Conservation (phyloP, 1,140 invertebrate species). For the Camponotus floridanus region DNA sequence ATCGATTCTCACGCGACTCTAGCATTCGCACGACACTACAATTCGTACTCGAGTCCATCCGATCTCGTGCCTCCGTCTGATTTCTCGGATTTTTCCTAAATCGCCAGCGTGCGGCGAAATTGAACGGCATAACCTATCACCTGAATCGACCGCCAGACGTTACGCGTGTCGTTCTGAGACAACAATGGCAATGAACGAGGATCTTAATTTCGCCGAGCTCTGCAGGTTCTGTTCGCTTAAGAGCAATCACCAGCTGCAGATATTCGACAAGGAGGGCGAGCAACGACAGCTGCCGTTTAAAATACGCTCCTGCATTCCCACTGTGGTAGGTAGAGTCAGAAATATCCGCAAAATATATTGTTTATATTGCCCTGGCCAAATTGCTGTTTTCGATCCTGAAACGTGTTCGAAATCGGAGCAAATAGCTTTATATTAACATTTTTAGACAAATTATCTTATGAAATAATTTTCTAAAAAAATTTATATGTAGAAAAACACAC, state of each 20-base stretch:
- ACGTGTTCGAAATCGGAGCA: too few relatives aligned
- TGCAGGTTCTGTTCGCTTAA: constrained; percentile 90
- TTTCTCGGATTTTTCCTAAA: neutral
- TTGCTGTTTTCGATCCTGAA: too few relatives aligned
- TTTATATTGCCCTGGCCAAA: too few relatives aligned
- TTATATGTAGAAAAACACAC: too few relatives aligned
- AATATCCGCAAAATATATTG: neutral
- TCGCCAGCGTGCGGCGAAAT: neutral
- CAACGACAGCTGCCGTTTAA: constrained; percentile 90
- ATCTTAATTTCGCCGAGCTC: constrained; percentile 90
- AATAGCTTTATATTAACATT: too few relatives aligned
- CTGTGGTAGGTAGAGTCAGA: constrained; percentile 86
- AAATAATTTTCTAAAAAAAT: too few relatives aligned
- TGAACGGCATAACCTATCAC: constrained; percentile 70
- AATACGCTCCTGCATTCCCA: constrained; percentile 89
- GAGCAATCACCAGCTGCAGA: constrained; percentile 88
- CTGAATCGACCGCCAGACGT: constrained; percentile 32
- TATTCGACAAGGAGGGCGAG: constrained; percentile 90
- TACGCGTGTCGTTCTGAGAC: constrained; percentile 50
- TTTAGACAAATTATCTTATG: too few relatives aligned
- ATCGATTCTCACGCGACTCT: too few relatives aligned
- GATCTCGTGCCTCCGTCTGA: neutral
- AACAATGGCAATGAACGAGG: constrained; percentile 89
- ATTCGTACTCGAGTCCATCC: neutral
- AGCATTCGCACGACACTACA: neutral